Base-by-base conservation (phyloP, 1,140 invertebrate genomes). In the Procambarus clarkii region DNA sequence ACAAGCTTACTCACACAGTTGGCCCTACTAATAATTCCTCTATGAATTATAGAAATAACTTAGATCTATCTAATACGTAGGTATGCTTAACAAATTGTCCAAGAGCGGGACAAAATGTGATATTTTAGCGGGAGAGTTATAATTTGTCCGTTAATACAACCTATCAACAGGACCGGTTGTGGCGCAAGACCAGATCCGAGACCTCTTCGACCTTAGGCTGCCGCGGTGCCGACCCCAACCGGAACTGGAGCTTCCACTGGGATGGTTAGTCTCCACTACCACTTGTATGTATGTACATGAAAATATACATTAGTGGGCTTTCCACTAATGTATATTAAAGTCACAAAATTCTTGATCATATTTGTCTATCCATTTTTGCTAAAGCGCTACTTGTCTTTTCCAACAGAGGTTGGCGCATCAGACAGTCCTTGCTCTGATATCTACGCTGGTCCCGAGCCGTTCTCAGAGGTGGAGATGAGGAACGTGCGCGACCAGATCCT, bases 401-500 rank as follows among this genome's bases (percentile, higher is more conserved):
- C 44, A 18, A 1, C 92, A 92, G 92, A 92, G 81, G 79, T 71
- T 45, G 98, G 98, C 3, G 96, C 97, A 13, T 98, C 97, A 18
- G 96, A 95, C 44, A 97, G 97, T 94, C 97, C 97, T 0, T 99
- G 98, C 94, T 96, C 96, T 45, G 97, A 98, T 92, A 98, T 97
- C 2, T 99, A 97, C 94, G 96, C 97, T n/a, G 98, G 99, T n/a
- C 95, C 96, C 0, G 94, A 95, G 8, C 96, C 98, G 0, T 99
- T 99, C 94, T 99, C 98, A 0, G 98, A 99, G 95, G 97, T 97
- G 0, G 98, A 99, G 95, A 98, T 97, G 5, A 95, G 95, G 93
- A 97, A 96, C 1, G 95, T 97, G 64, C 95, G 96, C 11, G 96
- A 96, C 94, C 76, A 93, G 87, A 91, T 93, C 64, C 64, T n/a